Evolutionary conservation across 2,113 vertebrate genomes (phyloP), one percentile per base, ranked within the genome.

Genomic region (Mugil cephalus): DNA sequence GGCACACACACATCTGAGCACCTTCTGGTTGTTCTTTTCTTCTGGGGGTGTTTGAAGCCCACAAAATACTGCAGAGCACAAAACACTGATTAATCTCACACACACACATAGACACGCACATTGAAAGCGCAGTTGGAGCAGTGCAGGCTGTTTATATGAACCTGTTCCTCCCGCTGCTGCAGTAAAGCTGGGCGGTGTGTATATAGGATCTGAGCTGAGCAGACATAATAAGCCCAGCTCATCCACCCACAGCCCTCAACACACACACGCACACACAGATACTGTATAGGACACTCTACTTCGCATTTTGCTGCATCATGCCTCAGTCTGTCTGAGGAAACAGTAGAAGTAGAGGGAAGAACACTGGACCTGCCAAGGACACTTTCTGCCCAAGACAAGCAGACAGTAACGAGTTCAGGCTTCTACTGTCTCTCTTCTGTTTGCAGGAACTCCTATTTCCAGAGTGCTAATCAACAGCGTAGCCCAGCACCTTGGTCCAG

Each of bases 221-320:
- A 79, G 74, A 86, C 79, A 74, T 72, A 74, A 77, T 80, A 62
- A 87, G 69, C 65, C 69, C 54, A 34, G 72, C 81, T 75, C 80
- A 83, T 83, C 79, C 85, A 77, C 84, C 71, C 84, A 79, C 87
- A 80, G 61, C 38, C 50, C 62, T 50, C 4, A 3, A 17, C 60
- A 24, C 52, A 58, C 43, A 50, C 52, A 64, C 61, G 56, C 71
- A 70, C 47, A 52, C 65, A 58, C 36, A 66, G 19, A 71, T 15
- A 48, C 69, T 24, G 69, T 69, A 53, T 51, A 77, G 62, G 15
- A 67, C 55, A 64, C 75, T 50, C 34, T 64, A 47, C 64, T 74
- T 64, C 60, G 69, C 47, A 51, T 87, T 89, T 55, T 85, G 87
- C 87, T 83, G 87, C 84, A 83, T 87, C 87, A 89, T 78, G 74